phyloP scores from a whole-genome alignment of 2,113 vertebrate genomes.

The Dipodomys stephensi region DNA sequence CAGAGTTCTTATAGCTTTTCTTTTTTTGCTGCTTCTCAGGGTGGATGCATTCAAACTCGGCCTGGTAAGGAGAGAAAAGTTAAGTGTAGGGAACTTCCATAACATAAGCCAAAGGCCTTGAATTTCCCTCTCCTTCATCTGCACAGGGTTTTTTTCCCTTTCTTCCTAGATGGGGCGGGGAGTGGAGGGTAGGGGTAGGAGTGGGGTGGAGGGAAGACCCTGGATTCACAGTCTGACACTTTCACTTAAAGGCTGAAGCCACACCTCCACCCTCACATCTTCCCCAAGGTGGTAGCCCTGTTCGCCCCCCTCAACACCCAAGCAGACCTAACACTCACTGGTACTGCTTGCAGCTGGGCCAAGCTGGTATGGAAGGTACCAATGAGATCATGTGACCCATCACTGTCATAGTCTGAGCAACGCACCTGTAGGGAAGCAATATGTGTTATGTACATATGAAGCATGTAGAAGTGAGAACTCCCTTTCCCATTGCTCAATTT shows the following conservation, averaged over 20 bases:
- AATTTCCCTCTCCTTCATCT: background rate
- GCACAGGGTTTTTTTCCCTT: too few relatives aligned
- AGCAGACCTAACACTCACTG: constrained; percentile 84
- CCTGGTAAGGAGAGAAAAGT: constrained; percentile 83
- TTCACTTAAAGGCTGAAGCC: too few relatives aligned
- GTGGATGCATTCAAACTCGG: constrained; percentile 94
- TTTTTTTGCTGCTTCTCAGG: constrained; percentile 96
- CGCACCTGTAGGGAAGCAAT: constrained; percentile 87
- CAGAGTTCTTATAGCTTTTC: constrained; percentile 96
- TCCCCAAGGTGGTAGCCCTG: background rate
- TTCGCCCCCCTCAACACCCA: background rate
- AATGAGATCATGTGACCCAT: constrained; percentile 95
- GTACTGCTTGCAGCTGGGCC: constrained; percentile 88
- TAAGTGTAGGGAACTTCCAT: constrained; percentile 22
- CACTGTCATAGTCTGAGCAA: constrained; percentile 92
- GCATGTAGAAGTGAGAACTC: constrained; percentile 26
- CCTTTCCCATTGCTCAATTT: background rate
- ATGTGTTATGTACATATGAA: background rate
- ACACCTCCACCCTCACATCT: too few relatives aligned
- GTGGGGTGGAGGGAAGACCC: too few relatives aligned
- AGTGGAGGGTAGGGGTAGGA: too few relatives aligned
- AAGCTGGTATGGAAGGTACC: constrained; percentile 92
- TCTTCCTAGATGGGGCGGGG: too few relatives aligned
- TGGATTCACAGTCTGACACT: too few relatives aligned
- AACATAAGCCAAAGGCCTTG: background rate